Evolutionary conservation across 2,797 vertebrate genomes (phyloP), one percentile per base, ranked within the genome.

Genomic region (Gouania willdenowi): DNA sequence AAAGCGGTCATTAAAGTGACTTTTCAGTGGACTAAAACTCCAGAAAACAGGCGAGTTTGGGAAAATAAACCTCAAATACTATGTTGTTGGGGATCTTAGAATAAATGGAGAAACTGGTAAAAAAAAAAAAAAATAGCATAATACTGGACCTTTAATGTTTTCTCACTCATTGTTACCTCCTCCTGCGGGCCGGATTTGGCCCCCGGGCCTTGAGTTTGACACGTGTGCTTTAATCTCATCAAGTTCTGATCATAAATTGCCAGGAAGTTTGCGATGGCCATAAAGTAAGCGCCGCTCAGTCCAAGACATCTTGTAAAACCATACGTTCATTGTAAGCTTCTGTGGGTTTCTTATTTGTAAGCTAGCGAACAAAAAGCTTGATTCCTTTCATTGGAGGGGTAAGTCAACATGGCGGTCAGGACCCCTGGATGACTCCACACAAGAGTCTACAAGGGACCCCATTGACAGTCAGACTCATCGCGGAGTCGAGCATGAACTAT

Each of bases 381-480:
- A 63, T 75, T 65, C 77, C 42, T 71, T 82, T 83, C 74, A 69
- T 65, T 58, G 36, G 56, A 36, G 53, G 50, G 57, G 54, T 75
- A 79, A 77, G 76, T 84, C 79, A 81, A 82, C 74, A 68, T 46
- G 72, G 59, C 34, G 70, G 79, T 80, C 71, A 58, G 29, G 56
- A 77, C 76, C 69, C 51, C 59, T 35, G 53, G 59, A 55, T 73
- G 73, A 81, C 77, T 64, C 75, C 69, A 47, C 23, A 66, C 50
- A 52, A 54, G 51, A 49, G n/a, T 26, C 42, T 41, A 85, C 75
- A 84, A 85, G 69, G 71, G 73, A 38, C 39, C 59, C 78, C 65
- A 79, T 82, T 86, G 71, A 85, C 62, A 64, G 22, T 32, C 28
- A 18, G 50, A 44, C 39, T 60, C 43, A 38, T 6, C 45, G 52